Evolutionary conservation across 2,113 vertebrate genomes (phyloP), one percentile per base, ranked within the genome.

Genomic region (Smithornis capensis): DNA sequence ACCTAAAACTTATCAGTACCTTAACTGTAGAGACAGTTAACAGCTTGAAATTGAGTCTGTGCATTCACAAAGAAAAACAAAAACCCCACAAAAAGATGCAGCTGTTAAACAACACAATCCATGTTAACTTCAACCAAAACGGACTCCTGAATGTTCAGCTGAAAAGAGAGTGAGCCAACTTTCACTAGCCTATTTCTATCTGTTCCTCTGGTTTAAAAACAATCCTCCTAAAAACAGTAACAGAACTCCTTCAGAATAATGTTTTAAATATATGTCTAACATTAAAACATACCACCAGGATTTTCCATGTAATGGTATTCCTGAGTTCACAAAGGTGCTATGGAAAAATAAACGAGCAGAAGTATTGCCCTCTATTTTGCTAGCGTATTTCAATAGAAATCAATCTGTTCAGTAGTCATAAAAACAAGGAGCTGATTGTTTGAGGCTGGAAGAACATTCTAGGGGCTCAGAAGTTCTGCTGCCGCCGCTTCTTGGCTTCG

Each of bases 401-500:
- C 60, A 37, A 71, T 69, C 89, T 64, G 74, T 85, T 88, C 33
- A 86, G 87, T 86, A 96, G 95, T 96, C 94, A 40, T 28, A n/a
- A 31, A 67, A 95, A 93, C 95, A 86, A 78, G 92, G 63, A 77
- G 84, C 49, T 86, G 96, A 93, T 95, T 89, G 95, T 63, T 94
- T 76, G 88, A 87, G 87, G 94, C 18, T 88, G 94, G 92, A 75
- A 67, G 89, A 55, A 40, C 0, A 28, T 57, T 91, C 31, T 60
- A 63, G 10, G 10, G 89, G 87, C 62, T 99, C 97, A 99, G 97
- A 98, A 98, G 97, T 99, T 98, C 87, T 99, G 98, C 86, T 99
- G 99, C 91, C 98, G 98, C 18, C 99, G 98, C 90, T 99, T 99
- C 96, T 99, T 99, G 74, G 99, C 98, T 81, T 99, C 98, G 1